Evolutionary conservation across 2,888 invertebrate genomes (phyloP).

Genomic region (Tineola bisselliella): DNA sequence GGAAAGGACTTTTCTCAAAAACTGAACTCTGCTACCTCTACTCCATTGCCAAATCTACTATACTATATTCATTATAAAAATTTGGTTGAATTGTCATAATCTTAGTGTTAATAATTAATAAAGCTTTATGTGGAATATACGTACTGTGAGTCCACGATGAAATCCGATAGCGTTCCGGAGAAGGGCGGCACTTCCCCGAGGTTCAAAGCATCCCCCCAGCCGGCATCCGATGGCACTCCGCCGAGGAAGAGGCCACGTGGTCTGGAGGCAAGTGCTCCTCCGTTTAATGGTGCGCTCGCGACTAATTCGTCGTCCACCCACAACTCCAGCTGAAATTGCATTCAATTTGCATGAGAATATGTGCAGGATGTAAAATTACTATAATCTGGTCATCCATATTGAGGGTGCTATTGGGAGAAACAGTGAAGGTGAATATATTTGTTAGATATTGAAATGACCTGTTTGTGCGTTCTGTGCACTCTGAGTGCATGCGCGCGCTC

Average conservation of each 20-base stretch:
- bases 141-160: slow-evolving; percentile 84
- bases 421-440: no score
- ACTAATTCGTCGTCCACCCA: slow-evolving; percentile 79
- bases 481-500: slow-evolving; percentile 52
- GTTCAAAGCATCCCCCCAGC: slow-evolving; percentile 74
- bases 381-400: no score
- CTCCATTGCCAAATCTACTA: no score
- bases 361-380: no score
- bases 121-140: no score
- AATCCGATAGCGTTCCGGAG: slow-evolving; percentile 84
- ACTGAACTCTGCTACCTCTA: no score
- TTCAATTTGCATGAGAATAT: background rate
- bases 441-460: slow-evolving; percentile 34
- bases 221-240: slow-evolving; percentile 65
- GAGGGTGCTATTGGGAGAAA: no score
- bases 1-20: no score
- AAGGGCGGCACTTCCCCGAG: slow-evolving; percentile 57
- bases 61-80: no score
- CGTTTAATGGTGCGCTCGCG: slow-evolving; percentile 65
- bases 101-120: no score
- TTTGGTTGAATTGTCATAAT: no score
- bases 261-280: slow-evolving; percentile 52
- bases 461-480: slow-evolving; percentile 57
- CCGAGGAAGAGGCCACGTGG: slow-evolving; percentile 74
- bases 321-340: slow-evolving; percentile 64